A percentile compares a stretch with the other conserved stretches of the same genome.
phyloP scores from a whole-genome alignment of 2,113 vertebrate species.

The Hydrolagus affinis region DNA sequence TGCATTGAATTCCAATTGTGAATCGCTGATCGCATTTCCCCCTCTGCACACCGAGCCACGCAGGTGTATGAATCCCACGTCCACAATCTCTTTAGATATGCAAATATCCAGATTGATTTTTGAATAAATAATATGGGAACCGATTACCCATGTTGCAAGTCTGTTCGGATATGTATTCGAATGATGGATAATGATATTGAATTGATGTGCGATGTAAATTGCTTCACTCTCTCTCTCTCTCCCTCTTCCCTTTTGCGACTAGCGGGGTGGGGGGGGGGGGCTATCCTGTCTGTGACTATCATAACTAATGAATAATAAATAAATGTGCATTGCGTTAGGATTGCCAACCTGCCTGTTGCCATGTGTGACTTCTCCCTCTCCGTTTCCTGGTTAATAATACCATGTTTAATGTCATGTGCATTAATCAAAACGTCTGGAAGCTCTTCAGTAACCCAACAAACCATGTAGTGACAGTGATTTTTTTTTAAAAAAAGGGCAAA shows the following conservation, averaged over 20 bases:
- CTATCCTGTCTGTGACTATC: neutral
- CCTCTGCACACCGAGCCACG: neutral
- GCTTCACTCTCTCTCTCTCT: neutral
- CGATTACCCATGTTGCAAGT: neutral
- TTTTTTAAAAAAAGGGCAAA: no score
- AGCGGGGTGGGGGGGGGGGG: no score
- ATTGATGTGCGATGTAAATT: neutral
- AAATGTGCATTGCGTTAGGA: neutral
- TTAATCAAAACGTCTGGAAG: no score
- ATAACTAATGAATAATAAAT: neutral
- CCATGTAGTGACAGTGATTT: no score
- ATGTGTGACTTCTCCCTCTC: neutral
- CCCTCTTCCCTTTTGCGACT: neutral
- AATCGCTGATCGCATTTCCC: neutral
- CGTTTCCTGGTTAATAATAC: neutral
- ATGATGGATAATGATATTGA: no score
- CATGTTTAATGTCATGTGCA: no score
- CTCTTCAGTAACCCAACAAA: no score
- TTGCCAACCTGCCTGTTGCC: neutral
- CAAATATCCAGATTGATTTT: neutral
- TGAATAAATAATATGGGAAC: neutral
- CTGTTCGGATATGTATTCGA: neutral
- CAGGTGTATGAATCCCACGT: conserved; percentile 2
- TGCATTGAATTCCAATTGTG: neutral
- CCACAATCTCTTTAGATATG: conserved; percentile 22